These are phyloP conservation scores for Menura novaehollandiae DNA, from an alignment of 2,113 vertebrate genomes.

Conservation along the genomic window DNA sequence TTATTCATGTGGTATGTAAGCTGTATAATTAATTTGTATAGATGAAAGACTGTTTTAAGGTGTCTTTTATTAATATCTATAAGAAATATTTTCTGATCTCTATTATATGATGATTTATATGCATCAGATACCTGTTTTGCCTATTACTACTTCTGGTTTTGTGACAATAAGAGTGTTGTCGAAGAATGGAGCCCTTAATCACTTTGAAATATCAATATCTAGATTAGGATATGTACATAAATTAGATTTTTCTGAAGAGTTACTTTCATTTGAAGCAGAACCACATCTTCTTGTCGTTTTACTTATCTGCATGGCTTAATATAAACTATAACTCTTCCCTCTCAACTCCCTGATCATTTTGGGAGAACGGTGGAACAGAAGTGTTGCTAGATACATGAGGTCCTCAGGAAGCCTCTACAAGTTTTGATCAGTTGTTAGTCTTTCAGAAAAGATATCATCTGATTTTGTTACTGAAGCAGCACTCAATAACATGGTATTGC, in stretches of 20 bases:
- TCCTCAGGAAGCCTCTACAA: background rate
- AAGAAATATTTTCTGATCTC: background rate
- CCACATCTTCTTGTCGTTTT: background rate
- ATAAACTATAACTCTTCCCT: background rate
- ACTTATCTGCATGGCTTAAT: background rate
- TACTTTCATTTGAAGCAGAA: background rate
- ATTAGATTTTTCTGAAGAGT: background rate
- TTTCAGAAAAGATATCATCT: background rate
- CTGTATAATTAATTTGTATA: background rate
- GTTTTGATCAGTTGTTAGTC: background rate
- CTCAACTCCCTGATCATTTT: background rate
- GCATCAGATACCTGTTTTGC: background rate
- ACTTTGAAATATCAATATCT: background rate
- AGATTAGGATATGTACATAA: background rate
- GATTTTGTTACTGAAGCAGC: background rate
- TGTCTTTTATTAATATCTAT: background rate
- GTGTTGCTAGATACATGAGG: background rate
- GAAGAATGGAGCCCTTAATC: background rate
- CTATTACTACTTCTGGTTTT: background rate
- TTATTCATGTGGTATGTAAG: background rate
- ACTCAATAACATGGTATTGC: accelerated
- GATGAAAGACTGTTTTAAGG: background rate
- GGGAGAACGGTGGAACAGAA: background rate
- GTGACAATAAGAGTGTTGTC: background rate
- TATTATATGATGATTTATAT: background rate